A percentile compares a stretch with the other conserved stretches of the same genome.
These are phyloP conservation scores for Sinosuthora webbiana DNA, from an alignment of 2,113 vertebrate genomes.

Conservation along the genomic window DNA sequence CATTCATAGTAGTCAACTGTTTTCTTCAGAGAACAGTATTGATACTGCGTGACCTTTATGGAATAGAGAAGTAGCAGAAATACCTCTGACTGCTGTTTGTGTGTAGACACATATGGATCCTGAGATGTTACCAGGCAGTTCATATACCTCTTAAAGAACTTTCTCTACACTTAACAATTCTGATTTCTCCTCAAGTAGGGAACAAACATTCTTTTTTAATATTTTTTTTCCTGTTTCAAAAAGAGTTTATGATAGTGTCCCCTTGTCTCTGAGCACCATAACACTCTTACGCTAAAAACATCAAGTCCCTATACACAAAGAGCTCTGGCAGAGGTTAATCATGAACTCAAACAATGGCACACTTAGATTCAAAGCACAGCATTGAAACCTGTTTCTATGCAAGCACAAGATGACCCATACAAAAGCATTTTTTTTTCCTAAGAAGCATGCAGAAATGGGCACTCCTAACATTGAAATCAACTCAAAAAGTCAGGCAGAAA, in stretches of 20 bases:
- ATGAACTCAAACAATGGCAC: neutral
- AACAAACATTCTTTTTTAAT: neutral
- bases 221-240: neutral
- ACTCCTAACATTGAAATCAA: neutral
- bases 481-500: neutral
- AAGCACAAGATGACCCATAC: neutral
- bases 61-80: neutral
- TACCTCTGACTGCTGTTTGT: neutral
- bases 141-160: neutral
- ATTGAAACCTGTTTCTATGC: neutral
- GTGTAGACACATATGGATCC: neutral
- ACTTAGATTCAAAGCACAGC: neutral
- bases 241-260: neutral
- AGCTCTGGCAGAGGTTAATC: neutral
- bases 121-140: neutral
- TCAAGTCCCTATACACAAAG: neutral
- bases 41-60: neutral
- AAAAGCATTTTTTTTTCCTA: neutral
- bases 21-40: neutral
- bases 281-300: neutral
- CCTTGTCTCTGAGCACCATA: neutral
- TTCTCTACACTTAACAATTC: neutral
- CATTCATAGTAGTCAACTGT: neutral
- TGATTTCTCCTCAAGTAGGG: neutral
- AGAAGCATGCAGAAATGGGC: neutral